Percentiles rank a stretch among this genome's conserved stretches.
phyloP scores from a whole-genome alignment of 2,888 invertebrate genomes.

The Gymnocheta viridis region DNA sequence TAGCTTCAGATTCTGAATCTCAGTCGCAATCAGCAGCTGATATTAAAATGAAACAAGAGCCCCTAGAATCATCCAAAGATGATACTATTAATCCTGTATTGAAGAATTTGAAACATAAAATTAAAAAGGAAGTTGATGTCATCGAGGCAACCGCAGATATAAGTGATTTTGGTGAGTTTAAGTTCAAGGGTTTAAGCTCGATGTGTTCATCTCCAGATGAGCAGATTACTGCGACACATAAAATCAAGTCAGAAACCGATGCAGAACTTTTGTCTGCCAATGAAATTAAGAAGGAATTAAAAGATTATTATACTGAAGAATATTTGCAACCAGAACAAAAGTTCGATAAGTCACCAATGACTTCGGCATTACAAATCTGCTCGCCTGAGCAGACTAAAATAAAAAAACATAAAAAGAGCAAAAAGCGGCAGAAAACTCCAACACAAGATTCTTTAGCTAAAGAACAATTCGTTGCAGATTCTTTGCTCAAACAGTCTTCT shows the following conservation, averaged over 20 bases:
- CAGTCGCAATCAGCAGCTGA: conserved; percentile 76
- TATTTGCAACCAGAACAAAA: conserved; percentile 66
- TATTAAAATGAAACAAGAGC: conserved; percentile 71
- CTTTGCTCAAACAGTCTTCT: conserved; percentile 35
- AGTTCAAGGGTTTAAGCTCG: conserved; percentile 75
- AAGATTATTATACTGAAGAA: conserved; percentile 73
- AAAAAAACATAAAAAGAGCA: conserved; percentile 93
- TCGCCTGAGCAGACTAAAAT: conserved; percentile 83
- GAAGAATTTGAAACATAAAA: conserved; percentile 84
- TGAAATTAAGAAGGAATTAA: conserved; percentile 79
- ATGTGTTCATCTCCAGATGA: conserved; percentile 82
- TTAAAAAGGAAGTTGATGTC: conserved; percentile 83
- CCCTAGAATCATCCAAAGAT: conserved; percentile 61
- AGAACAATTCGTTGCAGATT: conserved; percentile 31
- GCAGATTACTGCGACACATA: conserved; percentile 71
- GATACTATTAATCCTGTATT: conserved; percentile 72
- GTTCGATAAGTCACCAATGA: conserved; percentile 66
- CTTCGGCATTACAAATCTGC: conserved; percentile 77
- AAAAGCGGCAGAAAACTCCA: conserved; percentile 88
- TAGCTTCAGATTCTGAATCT: conserved; percentile 87
- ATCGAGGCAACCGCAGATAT: conserved; percentile 34
- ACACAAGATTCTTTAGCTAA: conserved; percentile 65
- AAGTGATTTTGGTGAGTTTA: conserved; percentile 72
- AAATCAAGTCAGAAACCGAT: conserved; percentile 62
- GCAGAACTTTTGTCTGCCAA: conserved; percentile 54